These are phyloP conservation scores for Sminthurinus aureus DNA, from an alignment of 2,888 invertebrate species.

Conservation along the genomic window DNA sequence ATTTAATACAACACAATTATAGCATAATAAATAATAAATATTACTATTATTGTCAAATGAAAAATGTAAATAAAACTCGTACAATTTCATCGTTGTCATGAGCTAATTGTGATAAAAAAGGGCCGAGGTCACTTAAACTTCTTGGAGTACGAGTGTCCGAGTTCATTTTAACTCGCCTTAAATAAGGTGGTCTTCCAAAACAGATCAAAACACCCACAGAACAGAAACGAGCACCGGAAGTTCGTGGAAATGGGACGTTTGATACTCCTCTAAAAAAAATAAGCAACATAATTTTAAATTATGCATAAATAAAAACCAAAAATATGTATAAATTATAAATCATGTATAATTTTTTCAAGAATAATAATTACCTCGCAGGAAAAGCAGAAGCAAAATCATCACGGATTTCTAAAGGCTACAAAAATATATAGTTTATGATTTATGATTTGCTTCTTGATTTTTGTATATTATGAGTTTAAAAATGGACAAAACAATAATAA, in stretches of 20 bases:
- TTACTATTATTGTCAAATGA: too few relatives aligned
- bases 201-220: slow-evolving; percentile 82
- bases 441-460: neutral
- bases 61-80: neutral
- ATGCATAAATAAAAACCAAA: too few relatives aligned
- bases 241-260: slow-evolving; percentile 92
- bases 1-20: neutral
- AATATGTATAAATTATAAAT: too few relatives aligned
- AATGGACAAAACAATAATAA: neutral
- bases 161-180: slow-evolving; percentile 71
- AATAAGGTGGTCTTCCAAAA: slow-evolving; percentile 78
- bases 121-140: slow-evolving; percentile 76
- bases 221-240: slow-evolving; percentile 92
- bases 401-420: slow-evolving; percentile 44
- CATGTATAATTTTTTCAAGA: too few relatives aligned
- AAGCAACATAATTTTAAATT: slow-evolving; percentile 8
- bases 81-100: slow-evolving; percentile 47
- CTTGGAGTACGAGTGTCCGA: slow-evolving; percentile 79
- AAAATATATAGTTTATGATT: neutral
- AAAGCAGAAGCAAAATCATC: slow-evolving; percentile 60
- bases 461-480: neutral
- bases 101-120: slow-evolving; percentile 58
- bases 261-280: slow-evolving; percentile 63
- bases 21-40: neutral
- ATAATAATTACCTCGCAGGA: slow-evolving; percentile 56